phyloP scores from a whole-genome alignment of 2,888 invertebrate species.

The Drosophila sordidapex region DNA sequence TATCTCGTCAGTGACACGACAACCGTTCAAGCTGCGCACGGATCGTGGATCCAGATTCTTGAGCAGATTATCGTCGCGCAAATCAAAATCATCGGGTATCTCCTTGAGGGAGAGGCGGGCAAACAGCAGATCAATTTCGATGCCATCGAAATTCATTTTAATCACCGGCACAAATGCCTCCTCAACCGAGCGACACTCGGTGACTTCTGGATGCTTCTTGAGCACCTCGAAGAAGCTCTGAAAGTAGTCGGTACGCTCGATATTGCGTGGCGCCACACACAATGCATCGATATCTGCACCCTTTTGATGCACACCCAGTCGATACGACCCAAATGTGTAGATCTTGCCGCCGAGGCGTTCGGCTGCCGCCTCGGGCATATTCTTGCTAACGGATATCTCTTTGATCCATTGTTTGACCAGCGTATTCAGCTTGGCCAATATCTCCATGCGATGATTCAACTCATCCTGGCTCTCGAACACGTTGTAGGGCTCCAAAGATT shows the following conservation, averaged over 20 bases:
- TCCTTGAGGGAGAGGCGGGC: slow-evolving; percentile 97
- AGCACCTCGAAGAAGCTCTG: slow-evolving; percentile 96
- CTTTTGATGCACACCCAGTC: slow-evolving; percentile 97
- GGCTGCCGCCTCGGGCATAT: slow-evolving; percentile 96
- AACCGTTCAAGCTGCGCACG: slow-evolving; percentile 98
- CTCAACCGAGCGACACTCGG: slow-evolving; percentile 95
- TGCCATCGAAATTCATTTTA: slow-evolving; percentile 99
- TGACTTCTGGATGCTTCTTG: slow-evolving; percentile 93
- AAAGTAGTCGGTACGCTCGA: slow-evolving; percentile 97
- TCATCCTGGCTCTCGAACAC: slow-evolving; percentile 96
- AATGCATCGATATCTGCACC: slow-evolving; percentile 99
- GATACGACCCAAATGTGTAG: slow-evolving; percentile 99
- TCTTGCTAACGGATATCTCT: slow-evolving; percentile 93
- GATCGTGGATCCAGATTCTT: slow-evolving; percentile 98
- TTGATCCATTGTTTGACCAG: slow-evolving; percentile 97
- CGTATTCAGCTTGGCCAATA: slow-evolving; percentile 93
- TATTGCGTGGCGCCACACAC: slow-evolving; percentile 98
- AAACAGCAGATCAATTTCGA: slow-evolving; percentile 99
- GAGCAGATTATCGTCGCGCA: slow-evolving; percentile 95
- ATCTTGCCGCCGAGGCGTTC: slow-evolving; percentile 98
- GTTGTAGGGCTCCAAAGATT: slow-evolving; percentile 92
- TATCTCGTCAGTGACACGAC: slow-evolving; percentile 99
- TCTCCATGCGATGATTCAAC: slow-evolving; percentile 94
- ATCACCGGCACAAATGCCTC: slow-evolving; percentile 99
- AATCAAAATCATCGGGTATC: slow-evolving; percentile 95